A percentile compares a stretch with the other conserved stretches of the same genome.
These are phyloP conservation scores for Deilephila elpenor DNA, from an alignment of 2,888 invertebrate genomes.

Conservation along the genomic window DNA sequence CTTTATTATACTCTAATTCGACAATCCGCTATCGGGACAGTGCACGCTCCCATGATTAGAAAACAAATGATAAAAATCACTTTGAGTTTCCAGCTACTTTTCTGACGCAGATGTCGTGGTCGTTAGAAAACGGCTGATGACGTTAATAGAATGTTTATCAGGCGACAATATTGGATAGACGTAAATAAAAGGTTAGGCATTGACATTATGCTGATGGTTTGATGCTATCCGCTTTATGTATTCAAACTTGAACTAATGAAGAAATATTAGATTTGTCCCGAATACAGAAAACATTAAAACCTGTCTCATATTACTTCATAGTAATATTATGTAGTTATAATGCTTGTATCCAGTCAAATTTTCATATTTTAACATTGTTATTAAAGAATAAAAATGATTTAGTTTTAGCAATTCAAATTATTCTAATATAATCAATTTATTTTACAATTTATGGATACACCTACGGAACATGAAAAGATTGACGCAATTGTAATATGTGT, in stretches of 20 bases:
- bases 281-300: neutral
- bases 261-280: neutral
- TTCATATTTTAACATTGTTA: no score
- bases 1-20: constrained; percentile 9
- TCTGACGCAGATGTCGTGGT: constrained; percentile 37
- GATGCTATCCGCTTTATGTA: neutral
- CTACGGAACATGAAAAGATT: no score
- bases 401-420: no score
- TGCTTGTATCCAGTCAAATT: no score
- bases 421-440: no score
- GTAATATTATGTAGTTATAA: neutral
- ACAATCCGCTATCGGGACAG: neutral
- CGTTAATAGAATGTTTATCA: constrained; percentile 41
- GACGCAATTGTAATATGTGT: no score
- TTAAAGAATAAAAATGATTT: no score
- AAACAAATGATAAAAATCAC: neutral
- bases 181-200: constrained; percentile 27
- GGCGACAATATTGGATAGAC: constrained; percentile 26
- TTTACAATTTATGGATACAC: no score
- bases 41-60: neutral
- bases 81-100: constrained; percentile 5
- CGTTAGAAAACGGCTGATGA: constrained; percentile 42
- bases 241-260: neutral
- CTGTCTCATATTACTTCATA: neutral
- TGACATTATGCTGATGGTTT: constrained; percentile 18